A percentile compares a stretch with the other conserved stretches of the same genome.
Conservation (phyloP, 2,113 vertebrate species). For the Verasper variegatus region DNA sequence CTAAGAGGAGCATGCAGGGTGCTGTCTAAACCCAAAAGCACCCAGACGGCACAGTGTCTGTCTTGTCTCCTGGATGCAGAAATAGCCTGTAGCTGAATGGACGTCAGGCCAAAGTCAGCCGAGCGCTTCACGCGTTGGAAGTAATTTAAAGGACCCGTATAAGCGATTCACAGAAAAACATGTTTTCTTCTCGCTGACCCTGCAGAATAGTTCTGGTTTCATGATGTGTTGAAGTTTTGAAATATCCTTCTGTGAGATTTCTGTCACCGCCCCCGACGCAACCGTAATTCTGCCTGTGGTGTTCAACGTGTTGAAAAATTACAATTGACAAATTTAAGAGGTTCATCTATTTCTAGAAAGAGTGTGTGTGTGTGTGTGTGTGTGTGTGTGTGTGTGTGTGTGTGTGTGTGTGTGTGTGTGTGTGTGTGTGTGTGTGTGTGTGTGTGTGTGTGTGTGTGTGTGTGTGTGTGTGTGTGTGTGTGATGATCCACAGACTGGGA, state of each 20-base stretch:
- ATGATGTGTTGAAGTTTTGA: conserved; percentile 52
- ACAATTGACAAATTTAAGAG: conserved; percentile 36
- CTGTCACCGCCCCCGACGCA: not conserved
- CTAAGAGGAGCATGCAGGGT: conserved; percentile 39
- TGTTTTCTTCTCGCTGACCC: conserved; percentile 12
- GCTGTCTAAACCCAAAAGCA: conserved; percentile 43
- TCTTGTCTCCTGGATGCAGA: conserved; percentile 12
- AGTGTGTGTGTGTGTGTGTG: not conserved
- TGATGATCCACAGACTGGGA: conserved; percentile 41
- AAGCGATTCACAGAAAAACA: not conserved
- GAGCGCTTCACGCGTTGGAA: conserved; percentile 1
- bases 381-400: too few relatives aligned
- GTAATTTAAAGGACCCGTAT: conserved; percentile 1
- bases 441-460: conserved; percentile 18
- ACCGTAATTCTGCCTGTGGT: conserved; percentile 46
- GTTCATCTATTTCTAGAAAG: conserved; percentile 51
- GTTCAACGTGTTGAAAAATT: conserved; percentile 57
- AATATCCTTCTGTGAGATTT: conserved; percentile 38
- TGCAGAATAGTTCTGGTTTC: conserved; percentile 58
- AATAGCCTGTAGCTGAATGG: conserved; percentile 2
- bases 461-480: conserved; percentile 10
- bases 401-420: conserved; percentile 18
- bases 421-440: not conserved
- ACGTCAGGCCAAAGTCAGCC: conserved; percentile 26
- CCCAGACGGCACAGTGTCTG: conserved; percentile 18